Conservation (phyloP, 1,140 invertebrate species). For the Lepidurus couesii region DNA sequence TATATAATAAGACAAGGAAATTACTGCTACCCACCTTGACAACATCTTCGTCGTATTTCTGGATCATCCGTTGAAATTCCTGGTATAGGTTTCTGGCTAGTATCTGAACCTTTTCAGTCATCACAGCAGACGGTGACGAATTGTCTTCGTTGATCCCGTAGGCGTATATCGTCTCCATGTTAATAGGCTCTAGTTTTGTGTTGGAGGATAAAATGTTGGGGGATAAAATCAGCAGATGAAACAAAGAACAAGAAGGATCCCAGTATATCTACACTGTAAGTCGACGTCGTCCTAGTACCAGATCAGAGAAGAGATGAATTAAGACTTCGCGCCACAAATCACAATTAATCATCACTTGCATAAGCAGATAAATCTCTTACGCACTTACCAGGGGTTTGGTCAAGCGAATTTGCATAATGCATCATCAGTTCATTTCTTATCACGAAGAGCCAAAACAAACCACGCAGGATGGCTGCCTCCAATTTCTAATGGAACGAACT, state of each 20-base stretch:
- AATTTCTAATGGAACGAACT: conserved; percentile 2
- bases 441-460: background rate
- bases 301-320: background rate
- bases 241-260: background rate
- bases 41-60: conserved; percentile 94
- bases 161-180: conserved; percentile 60
- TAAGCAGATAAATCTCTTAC: background rate
- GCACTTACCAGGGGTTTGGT: background rate
- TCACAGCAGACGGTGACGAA: conserved; percentile 62
- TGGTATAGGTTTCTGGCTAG: conserved; percentile 96
- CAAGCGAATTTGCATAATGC: background rate
- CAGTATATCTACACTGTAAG: background rate
- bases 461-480: background rate
- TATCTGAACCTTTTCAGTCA: conserved; percentile 95
- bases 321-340: background rate
- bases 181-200: conserved; percentile 25
- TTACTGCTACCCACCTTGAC: conserved; percentile 63
- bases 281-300: background rate
- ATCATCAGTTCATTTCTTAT: background rate
- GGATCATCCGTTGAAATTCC: conserved; percentile 98
- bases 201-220: background rate
- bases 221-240: background rate
- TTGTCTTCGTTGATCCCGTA: conserved; percentile 75
- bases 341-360: background rate
- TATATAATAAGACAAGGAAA: background rate